Base-by-base conservation (phyloP, 2,797 vertebrate species). In the Myotis planiceps region DNA sequence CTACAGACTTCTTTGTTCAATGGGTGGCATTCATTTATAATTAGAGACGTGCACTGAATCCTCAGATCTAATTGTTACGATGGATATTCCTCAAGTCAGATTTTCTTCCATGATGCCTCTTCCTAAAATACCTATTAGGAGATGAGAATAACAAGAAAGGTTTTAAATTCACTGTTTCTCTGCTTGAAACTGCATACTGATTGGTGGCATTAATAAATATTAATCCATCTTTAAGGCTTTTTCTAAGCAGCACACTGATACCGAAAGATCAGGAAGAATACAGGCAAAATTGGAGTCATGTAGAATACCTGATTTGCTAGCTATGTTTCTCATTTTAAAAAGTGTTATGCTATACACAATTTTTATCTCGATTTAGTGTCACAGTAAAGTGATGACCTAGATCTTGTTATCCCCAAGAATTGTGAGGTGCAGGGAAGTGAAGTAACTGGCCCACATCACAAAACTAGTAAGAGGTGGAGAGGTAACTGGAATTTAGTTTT, bases 11-110 rank as follows among this genome's bases (percentile, higher is more conserved):
- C 93, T 92, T 85, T 69, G 75, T 90, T 87, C 71, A 92, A 89
- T 66, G 34, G 87, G 84, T 78, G 92, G 65, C 87, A 42, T 87
- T 89, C 85, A 74, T 96, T 47, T 89, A 68, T 88, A 97, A 97
- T 80, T 90, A 94, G 80, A 97, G 88, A 90, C 8, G 16, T 49
- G 92, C 98, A 86, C 69, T 80, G 81, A 83, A 90, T 78, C 51
- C 32, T 92, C 82, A 80, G 58, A 75, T 95, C 80, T 97, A 81
- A 96, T 72, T 78, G 96, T 74, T 96, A 32, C 81, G 93, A 74
- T 90, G 96, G 78, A 94, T 39, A 53, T 34, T 88, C 78, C 90
- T 68, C 66, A 39, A 39, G 47, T 32, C 80, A 90, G 34, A 60
- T 60, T 76, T 68, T 83, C 42, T 79, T 84, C 49, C 27, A 69